phyloP scores from a whole-genome alignment of 2,797 vertebrate genomes.

The Eulemur coronatus region DNA sequence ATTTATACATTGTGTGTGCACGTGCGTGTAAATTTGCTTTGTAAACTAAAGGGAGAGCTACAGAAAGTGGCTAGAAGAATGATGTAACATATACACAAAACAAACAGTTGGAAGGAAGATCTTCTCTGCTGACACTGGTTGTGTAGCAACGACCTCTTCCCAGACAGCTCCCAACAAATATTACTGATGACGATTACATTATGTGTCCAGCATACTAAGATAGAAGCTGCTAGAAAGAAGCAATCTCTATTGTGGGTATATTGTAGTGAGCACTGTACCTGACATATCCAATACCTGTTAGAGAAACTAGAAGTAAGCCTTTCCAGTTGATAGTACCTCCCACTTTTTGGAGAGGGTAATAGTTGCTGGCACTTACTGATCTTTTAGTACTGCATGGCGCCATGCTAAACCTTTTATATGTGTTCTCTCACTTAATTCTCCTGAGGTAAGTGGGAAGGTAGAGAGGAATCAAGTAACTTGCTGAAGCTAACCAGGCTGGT shows the following conservation, averaged over 20 bases:
- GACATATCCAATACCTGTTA: neutral
- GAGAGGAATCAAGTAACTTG: neutral
- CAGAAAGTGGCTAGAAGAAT: neutral
- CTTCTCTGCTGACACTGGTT: neutral
- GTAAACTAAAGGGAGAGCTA: neutral
- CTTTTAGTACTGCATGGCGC: neutral
- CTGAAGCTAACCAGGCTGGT: neutral
- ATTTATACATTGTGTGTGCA: no score
- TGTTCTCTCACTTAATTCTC: neutral
- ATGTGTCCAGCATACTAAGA: neutral
- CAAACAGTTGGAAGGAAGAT: neutral
- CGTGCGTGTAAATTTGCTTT: neutral
- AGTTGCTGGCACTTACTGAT: neutral
- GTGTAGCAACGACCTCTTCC: neutral
- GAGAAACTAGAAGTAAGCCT: neutral
- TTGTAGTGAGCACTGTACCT: neutral
- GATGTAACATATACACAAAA: neutral
- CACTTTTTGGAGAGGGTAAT: neutral
- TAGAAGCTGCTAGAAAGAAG: neutral
- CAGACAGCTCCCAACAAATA: neutral
- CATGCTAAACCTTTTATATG: neutral
- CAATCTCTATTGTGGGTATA: neutral
- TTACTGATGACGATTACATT: neutral
- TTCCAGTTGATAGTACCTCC: neutral
- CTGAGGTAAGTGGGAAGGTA: neutral